Conservation (phyloP, 2,797 vertebrate species). For the Schizothorax lantsangensis region DNA sequence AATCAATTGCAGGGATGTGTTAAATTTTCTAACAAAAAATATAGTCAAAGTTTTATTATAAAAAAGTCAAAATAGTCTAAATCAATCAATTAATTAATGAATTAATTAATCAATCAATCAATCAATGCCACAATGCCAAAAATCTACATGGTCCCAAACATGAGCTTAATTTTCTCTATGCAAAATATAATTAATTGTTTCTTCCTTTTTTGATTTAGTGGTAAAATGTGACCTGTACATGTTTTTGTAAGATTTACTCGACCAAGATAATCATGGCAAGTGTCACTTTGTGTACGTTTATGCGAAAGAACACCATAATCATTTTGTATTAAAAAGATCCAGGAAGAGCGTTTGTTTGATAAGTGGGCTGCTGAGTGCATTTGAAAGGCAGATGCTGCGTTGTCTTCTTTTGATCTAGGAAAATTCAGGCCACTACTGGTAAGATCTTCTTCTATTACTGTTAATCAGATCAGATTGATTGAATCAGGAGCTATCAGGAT, state of each 20-base stretch:
- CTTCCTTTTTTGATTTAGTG: neutral
- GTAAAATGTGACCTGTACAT: neutral
- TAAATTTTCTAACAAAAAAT: too few species aligned
- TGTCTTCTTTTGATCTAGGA: slow-evolving; percentile 2
- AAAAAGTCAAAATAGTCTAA: too few species aligned
- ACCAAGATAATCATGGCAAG: neutral
- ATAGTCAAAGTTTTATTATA: too few species aligned
- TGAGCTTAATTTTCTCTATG: neutral
- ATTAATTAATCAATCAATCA: too few species aligned
- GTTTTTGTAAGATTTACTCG: neutral
- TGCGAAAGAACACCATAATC: neutral
- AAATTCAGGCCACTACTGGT: neutral
- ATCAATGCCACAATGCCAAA: too few species aligned
- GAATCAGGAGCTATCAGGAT: slow-evolving; percentile 22
- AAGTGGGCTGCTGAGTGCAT: neutral
- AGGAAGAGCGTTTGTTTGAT: slow-evolving; percentile 1
- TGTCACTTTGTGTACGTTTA: neutral
- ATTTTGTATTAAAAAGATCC: neutral
- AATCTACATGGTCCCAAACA: too few species aligned
- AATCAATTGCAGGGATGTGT: too few species aligned
- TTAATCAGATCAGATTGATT: slow-evolving; percentile 31
- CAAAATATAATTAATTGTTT: neutral
- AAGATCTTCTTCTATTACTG: slow-evolving; percentile 29
- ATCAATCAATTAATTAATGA: too few species aligned
- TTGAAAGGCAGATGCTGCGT: neutral